Evolutionary conservation across 2,797 vertebrate genomes (phyloP).

Genomic region (Myripristis murdjan): DNA sequence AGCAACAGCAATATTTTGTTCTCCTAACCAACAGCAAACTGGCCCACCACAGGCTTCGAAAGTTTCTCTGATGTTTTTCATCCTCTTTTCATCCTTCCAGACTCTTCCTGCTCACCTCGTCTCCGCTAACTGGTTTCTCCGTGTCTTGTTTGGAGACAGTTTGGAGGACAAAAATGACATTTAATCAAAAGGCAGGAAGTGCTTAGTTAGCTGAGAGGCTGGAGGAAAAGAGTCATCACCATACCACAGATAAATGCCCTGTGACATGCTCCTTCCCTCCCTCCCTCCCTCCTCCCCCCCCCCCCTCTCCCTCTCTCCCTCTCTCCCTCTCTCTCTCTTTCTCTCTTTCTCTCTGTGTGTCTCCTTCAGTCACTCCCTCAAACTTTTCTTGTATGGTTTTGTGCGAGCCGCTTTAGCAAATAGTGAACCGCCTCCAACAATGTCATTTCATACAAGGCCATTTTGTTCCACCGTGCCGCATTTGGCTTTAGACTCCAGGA

Average conservation of each 20-base stretch:
- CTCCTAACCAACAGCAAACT: slow-evolving; percentile 60
- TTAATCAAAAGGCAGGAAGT: slow-evolving; percentile 79
- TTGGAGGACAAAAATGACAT: slow-evolving; percentile 73
- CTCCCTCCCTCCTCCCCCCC: slow-evolving; percentile 49
- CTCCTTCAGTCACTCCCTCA: not conserved
- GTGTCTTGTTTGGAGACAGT: slow-evolving; percentile 66
- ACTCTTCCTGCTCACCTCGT: slow-evolving; percentile 57
- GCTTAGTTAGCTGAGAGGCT: slow-evolving; percentile 73
- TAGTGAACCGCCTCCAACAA: slow-evolving; percentile 34
- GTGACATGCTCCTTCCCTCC: slow-evolving; percentile 73
- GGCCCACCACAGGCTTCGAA: slow-evolving; percentile 8
- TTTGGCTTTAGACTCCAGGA: slow-evolving; percentile 6
- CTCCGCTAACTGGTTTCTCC: slow-evolving; percentile 52
- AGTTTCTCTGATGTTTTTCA: slow-evolving; percentile 52
- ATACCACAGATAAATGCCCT: slow-evolving; percentile 80
- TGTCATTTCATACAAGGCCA: slow-evolving; percentile 21
- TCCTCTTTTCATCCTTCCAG: too few relatives aligned
- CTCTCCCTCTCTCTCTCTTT: slow-evolving; percentile 49
- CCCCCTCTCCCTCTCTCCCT: slow-evolving; percentile 49
- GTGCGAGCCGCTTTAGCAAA: slow-evolving; percentile 39
- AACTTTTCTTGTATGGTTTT: slow-evolving; percentile 33
- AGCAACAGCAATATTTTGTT: slow-evolving; percentile 24
- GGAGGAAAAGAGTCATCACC: slow-evolving; percentile 83
- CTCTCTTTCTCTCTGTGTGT: slow-evolving; percentile 56
- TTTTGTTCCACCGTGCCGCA: slow-evolving; percentile 16